Evolutionary conservation across 2,797 vertebrate genomes (phyloP), one percentile per base, ranked within the genome.

Genomic region (Botia kubotai): DNA sequence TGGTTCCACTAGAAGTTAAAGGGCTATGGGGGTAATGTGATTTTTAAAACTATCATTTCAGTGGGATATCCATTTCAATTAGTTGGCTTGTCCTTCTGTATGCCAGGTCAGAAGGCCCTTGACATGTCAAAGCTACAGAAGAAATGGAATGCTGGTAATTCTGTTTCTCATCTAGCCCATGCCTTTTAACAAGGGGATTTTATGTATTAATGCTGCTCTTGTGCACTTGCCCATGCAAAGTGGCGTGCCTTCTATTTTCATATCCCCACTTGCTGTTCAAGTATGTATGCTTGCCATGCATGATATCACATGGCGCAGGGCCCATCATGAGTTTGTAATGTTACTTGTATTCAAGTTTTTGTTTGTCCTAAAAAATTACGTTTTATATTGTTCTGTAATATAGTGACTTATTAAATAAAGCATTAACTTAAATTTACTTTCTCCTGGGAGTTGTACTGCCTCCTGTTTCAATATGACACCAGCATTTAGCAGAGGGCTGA

Each of bases 121-220:
- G 75, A 81, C 72, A 77, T 82, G 81, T 82, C 83, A 36, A 33
- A 23, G 72, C 65, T 76, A 19, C 80, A 55, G 78, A 88, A 90
- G 90, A 89, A 91, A 85, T 36, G 84, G 89, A 92, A 93, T 94
- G 91, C 92, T 93, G 92, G 93, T 85, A 91, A 87, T 93, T 93
- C 90, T 89, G 87, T 90, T 91, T 85, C 86, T 84, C 33, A 50
- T 79, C 52, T 66, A 57, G 57, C 52, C 63, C 36, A 79, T 67
- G 50, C 63, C 52, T 67, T 82, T 80, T 63, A 76, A 58, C 11
- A 13, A 46, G 33, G 33, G 33, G 33, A 2, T 58, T 77, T 81
- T 55, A 17, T 60, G 66, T 82, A 80, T 62, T 82, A 13, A 55
- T 86, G 85, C 81, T 86, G 83, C 79, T 84, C 77, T 60, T 75